Conservation (phyloP, 1,140 invertebrate species). For the Eulimnadia texana region DNA sequence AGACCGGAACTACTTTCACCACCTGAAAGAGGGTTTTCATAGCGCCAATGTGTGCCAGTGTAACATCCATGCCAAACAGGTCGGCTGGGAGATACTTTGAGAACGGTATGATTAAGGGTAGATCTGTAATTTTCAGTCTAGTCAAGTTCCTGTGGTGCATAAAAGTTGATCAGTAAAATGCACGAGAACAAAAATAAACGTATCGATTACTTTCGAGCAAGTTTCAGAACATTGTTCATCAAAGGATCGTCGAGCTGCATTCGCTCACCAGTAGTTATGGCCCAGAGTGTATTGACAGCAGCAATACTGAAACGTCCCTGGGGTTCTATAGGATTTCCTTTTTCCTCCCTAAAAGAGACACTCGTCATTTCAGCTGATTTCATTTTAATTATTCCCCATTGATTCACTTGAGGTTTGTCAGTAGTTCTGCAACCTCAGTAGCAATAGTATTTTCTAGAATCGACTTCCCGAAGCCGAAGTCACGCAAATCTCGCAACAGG, state of each 20-base stretch:
- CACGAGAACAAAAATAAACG: neutral
- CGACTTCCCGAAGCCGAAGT: neutral
- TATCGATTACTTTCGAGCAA: neutral
- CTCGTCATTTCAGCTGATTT: neutral
- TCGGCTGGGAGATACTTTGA: too few relatives aligned
- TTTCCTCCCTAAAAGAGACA: neutral
- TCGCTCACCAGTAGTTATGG: constrained; percentile 3
- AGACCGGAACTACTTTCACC: too few relatives aligned
- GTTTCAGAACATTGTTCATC: neutral
- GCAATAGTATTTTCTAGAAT: neutral
- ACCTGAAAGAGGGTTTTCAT: too few relatives aligned
- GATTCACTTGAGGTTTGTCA: neutral
- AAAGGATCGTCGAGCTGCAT: neutral
- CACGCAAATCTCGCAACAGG: neutral
- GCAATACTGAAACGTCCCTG: neutral
- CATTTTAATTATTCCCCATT: too few relatives aligned
- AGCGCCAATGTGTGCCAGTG: too few relatives aligned
- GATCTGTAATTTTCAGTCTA: too few relatives aligned
- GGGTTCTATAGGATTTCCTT: neutral
- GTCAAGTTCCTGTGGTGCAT: too few relatives aligned
- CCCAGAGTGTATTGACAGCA: constrained; percentile 4
- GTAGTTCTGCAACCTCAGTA: neutral
- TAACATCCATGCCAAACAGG: too few relatives aligned
- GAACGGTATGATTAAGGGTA: too few relatives aligned
- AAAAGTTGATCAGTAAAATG: neutral